Base-by-base conservation (phyloP, 2,888 invertebrate species). In the Apamea epomidion region DNA sequence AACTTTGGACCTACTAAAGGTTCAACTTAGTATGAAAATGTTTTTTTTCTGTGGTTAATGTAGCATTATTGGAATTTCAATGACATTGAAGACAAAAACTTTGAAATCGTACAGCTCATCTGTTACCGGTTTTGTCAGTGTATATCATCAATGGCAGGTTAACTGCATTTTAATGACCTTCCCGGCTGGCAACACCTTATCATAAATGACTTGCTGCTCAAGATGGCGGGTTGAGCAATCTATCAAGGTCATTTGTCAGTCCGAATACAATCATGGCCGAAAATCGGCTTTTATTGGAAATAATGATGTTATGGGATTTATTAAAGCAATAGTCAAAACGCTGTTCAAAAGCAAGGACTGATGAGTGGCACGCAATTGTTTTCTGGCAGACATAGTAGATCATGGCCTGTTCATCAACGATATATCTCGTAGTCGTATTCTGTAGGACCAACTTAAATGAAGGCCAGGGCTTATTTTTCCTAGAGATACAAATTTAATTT, bases 151-250 rank as follows among this genome's bases (percentile, higher is more conserved):
- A 68, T 54, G 51, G 32, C 71, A 73, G 6, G 71, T 72, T 75
- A 76, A 88, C 65, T 69, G 73, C 74, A 76, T 85, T 83, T 81
- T 80, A 88, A 88, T 78, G 54, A 77, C 74, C 37, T 75, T 65
- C 12, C 54, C 64, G 25, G 3, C 67, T 29, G n/a, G 3, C 18
- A 64, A 51, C 70, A 76, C n/a, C 69, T 81, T 81, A 79, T 80
- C 72, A 42, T 60, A 75, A 75, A 25, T 83, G 42, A 77, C 68
- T 73, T 45, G 51, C 25, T 71, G 54, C 21, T 67, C 73, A 80
- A 84, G 82, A 76, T 70, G 78, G 73, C 18, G 32, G 25, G 21
- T 21, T 25, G 51, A 51, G n/a, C 29, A 10, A 67, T 76, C 29
- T 32, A 32, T 60, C 21, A n/a, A 16, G n/a, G 29, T 64, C 29